phyloP scores from a whole-genome alignment of 2,797 vertebrate species.

The Masticophis lateralis region DNA sequence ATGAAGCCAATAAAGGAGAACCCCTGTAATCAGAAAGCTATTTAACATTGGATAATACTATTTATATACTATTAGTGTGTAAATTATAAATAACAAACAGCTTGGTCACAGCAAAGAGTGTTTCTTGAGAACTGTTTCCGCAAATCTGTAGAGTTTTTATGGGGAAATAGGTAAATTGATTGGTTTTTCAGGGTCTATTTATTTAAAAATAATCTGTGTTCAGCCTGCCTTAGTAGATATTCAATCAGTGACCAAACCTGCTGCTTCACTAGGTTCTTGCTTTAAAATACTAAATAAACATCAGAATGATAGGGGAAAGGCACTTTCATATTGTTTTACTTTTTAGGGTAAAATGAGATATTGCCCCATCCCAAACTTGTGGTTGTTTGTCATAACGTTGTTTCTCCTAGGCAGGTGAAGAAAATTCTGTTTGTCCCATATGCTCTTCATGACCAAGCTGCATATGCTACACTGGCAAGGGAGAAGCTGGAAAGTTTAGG shows the following conservation, averaged over 20 bases:
- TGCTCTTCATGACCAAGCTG: constrained; percentile 79
- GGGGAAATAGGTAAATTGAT: neutral
- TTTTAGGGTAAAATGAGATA: neutral
- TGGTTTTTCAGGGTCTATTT: neutral
- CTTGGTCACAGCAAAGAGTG: neutral
- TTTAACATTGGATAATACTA: neutral
- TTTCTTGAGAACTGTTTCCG: neutral
- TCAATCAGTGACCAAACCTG: too few relatives aligned
- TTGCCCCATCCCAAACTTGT: neutral
- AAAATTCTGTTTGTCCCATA: constrained; percentile 83
- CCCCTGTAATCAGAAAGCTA: neutral
- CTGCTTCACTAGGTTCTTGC: neutral
- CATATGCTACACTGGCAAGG: constrained; percentile 77
- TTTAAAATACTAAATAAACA: neutral
- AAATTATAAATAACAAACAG: neutral
- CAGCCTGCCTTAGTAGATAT: neutral
- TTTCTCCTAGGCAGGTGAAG: constrained; percentile 73
- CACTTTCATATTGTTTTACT: neutral
- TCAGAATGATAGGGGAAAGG: too few relatives aligned
- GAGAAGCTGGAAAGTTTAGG: constrained; percentile 78
- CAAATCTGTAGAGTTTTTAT: neutral
- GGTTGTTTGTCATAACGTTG: neutral
- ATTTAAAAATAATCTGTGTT: neutral
- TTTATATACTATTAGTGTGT: neutral
- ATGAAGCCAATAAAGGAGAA: neutral